Base-by-base conservation (phyloP, 2,888 invertebrate species). In the Cephus nigrinus region DNA sequence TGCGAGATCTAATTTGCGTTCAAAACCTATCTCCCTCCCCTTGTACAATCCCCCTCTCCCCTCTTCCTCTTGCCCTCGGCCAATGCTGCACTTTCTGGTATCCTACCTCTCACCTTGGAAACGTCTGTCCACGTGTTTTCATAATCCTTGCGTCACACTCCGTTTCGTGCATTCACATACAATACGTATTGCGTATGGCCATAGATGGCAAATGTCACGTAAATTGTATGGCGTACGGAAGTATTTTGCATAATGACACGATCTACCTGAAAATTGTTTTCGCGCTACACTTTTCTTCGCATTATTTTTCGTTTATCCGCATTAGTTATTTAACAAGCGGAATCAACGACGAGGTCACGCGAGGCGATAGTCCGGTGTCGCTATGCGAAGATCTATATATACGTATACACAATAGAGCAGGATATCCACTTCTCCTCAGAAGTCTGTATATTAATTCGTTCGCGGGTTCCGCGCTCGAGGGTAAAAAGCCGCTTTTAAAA, bases 1-100 rank as follows among this genome's bases (percentile, higher is more conserved):
- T 87, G 82, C 84, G 78, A 82, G 84, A 88, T 88, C 88, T 87
- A 87, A 88, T 88, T 88, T 87, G 86, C 88, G 83, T 88, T 86
- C 86, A 86, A 82, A 83, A 36, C 4, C 36, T 15, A 36, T 15
- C 12, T 12, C 12, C 36, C 36, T 36, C 36, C 12, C 36, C 35
- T 12, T 3, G 35, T 35, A 35, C 4, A 35, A 30, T 4, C 12
- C 12, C 69, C 32, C n/a, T 69, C 12, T 11, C 11, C 15, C 15
- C 15, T 4, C 3, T 4, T 0, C 36, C 4, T 4, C 36, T 15
- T 1, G 15, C 0, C 9, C 1, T 23, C 55, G 9, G 9, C 55
- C 9, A 55, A 23, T 2, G 2, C 55, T 23, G 23, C 55, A 55
- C 55, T 55, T 23, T 55, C 55, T 9, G 55, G 23, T 9, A 55